These are phyloP conservation scores for Mystacornis crossleyi DNA, from an alignment of 2,113 vertebrate species.

Conservation along the genomic window DNA sequence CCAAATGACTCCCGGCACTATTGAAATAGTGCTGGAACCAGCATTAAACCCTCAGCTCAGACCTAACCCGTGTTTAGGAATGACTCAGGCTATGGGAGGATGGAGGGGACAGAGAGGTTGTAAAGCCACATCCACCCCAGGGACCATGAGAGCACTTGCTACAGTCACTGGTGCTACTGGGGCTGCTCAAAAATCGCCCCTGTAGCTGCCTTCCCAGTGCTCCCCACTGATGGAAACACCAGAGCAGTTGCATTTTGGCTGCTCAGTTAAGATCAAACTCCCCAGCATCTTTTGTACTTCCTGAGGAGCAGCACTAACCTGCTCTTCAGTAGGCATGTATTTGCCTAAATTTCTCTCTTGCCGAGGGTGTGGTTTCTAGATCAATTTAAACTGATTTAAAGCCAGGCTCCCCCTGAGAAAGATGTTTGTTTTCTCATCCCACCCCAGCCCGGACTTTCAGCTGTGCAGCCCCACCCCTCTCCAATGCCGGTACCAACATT, in stretches of 20 bases:
- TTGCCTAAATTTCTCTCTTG: conserved; percentile 19
- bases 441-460: neutral
- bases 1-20: neutral
- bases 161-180: neutral
- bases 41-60: neutral
- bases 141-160: neutral
- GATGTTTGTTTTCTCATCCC: neutral
- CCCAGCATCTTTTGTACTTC: neutral
- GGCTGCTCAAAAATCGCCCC: neutral
- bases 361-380: neutral
- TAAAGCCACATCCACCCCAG: neutral
- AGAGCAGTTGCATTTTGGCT: neutral
- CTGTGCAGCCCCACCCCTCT: neutral
- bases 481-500: rapidly evolving
- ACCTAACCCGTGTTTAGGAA: neutral
- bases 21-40: conserved; percentile 11
- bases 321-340: neutral
- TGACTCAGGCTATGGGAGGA: neutral
- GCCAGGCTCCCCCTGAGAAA: neutral
- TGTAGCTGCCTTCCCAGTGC: neutral
- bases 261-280: neutral
- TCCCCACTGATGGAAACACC: neutral
- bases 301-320: conserved; percentile 41
- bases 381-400: conserved; percentile 3
- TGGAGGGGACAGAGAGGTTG: rapidly evolving